Evolutionary conservation across 2,797 vertebrate genomes (phyloP).

Genomic region (Calcarius lapponicus): DNA sequence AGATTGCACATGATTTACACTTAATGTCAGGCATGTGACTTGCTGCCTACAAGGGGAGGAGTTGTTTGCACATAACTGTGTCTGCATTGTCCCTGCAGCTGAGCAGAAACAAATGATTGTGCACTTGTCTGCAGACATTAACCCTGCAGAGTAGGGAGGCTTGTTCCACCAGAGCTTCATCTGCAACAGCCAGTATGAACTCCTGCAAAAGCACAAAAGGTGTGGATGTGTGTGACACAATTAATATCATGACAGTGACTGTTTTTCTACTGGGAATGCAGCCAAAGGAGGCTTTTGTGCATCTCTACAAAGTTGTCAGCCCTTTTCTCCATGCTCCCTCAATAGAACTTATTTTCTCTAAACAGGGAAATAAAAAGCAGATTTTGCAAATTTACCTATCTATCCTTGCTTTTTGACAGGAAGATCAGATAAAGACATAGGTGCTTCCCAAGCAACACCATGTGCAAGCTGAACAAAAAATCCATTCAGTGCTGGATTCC

Average conservation of each 20-base stretch:
- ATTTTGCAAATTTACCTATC: neutral
- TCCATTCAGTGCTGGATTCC: neutral
- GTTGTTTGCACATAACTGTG: conserved; percentile 36
- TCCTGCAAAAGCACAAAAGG: neutral
- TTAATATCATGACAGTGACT: neutral
- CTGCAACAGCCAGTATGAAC: neutral
- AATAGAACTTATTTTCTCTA: neutral
- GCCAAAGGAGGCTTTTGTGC: neutral
- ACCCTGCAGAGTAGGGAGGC: neutral
- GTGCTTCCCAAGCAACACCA: neutral
- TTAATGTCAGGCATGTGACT: conserved; percentile 16
- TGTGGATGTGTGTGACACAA: neutral
- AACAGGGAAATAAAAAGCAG: neutral
- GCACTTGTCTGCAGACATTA: conserved; percentile 20
- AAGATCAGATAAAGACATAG: neutral
- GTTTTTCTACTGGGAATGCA: neutral
- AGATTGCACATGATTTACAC: conserved; percentile 21
- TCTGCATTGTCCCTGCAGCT: conserved; percentile 30
- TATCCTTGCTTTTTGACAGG: neutral
- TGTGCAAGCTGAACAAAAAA: neutral
- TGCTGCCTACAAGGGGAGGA: conserved; percentile 1
- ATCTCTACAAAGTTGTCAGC: neutral
- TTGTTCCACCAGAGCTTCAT: neutral
- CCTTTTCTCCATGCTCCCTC: neutral
- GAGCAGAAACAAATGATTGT: conserved; percentile 2